Conservation (phyloP, 2,113 vertebrate genomes). For the Lagopus leucura region DNA sequence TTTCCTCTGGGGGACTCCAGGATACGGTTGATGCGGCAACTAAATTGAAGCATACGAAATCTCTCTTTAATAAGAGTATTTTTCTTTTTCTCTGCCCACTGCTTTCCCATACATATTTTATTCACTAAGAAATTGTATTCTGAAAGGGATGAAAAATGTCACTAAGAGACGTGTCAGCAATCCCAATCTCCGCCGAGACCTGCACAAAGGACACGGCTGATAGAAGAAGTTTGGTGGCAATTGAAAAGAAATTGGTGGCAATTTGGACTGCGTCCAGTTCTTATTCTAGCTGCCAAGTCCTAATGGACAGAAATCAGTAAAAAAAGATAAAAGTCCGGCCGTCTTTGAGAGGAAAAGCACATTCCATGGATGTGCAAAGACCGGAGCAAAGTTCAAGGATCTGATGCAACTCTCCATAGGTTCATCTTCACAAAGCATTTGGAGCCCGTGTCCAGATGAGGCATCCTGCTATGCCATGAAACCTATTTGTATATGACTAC, state of each 20-base stretch:
- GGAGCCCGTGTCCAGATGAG: background rate
- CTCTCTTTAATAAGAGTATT: background rate
- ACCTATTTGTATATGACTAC: background rate
- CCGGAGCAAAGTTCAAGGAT: background rate
- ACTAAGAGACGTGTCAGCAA: background rate
- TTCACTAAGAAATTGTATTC: background rate
- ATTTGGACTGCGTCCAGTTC: background rate
- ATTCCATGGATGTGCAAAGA: fast-evolving
- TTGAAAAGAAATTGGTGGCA: background rate
- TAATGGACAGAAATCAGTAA: background rate
- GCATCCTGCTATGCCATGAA: background rate
- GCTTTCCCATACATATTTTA: conserved; percentile 1
- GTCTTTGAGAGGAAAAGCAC: background rate
- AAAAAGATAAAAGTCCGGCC: background rate
- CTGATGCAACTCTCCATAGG: background rate
- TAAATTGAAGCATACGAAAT: conserved; percentile 45
- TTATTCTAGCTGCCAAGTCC: background rate
- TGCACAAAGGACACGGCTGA: background rate
- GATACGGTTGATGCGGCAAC: conserved; percentile 93
- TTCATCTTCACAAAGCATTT: background rate
- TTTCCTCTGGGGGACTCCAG: conserved; percentile 91
- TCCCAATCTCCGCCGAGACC: background rate
- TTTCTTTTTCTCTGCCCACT: background rate
- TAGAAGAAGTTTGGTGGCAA: background rate
- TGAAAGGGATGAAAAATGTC: background rate